phyloP scores from a whole-genome alignment of 2,888 invertebrate species.

The Fragum whitleyi region DNA sequence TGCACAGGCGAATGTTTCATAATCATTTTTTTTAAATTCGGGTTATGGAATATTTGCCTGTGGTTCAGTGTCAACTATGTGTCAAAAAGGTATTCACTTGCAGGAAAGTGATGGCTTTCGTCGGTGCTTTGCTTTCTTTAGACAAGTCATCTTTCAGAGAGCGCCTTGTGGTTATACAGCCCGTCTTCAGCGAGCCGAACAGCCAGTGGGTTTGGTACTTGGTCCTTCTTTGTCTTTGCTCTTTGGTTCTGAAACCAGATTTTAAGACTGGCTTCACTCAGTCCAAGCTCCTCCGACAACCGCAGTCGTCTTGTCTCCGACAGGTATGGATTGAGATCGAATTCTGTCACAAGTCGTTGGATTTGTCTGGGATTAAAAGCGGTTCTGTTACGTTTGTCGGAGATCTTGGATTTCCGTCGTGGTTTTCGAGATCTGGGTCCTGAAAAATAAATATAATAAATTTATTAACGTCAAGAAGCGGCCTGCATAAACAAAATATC shows the following conservation, averaged over 20 bases:
- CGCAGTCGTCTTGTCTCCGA: constrained; percentile 96
- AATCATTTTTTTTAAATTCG: too few species aligned
- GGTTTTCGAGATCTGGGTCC: constrained; percentile 58
- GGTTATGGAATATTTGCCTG: too few species aligned
- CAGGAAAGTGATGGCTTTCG: too few species aligned
- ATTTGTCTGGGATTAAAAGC: constrained; percentile 96
- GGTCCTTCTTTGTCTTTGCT: constrained; percentile 96
- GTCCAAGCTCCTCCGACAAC: constrained; percentile 94
- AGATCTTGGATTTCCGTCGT: constrained; percentile 12
- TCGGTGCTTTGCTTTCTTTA: too few species aligned
- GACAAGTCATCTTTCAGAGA: background rate
- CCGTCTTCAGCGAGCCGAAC: constrained; percentile 97
- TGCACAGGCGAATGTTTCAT: too few species aligned
- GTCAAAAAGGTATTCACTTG: too few species aligned
- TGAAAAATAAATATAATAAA: too few species aligned
- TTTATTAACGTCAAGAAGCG: too few species aligned
- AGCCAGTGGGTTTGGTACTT: constrained; percentile 92
- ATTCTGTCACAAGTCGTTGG: constrained; percentile 94
- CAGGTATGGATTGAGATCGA: constrained; percentile 89
- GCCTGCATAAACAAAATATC: too few species aligned
- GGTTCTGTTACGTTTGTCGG: constrained; percentile 89
- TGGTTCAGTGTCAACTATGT: too few species aligned
- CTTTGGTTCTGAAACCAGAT: constrained; percentile 99
- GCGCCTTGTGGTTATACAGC: constrained; percentile 91
- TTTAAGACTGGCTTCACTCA: constrained; percentile 98